These are phyloP conservation scores for Pherbina coryleti DNA, from an alignment of 2,888 invertebrate genomes.

Conservation along the genomic window DNA sequence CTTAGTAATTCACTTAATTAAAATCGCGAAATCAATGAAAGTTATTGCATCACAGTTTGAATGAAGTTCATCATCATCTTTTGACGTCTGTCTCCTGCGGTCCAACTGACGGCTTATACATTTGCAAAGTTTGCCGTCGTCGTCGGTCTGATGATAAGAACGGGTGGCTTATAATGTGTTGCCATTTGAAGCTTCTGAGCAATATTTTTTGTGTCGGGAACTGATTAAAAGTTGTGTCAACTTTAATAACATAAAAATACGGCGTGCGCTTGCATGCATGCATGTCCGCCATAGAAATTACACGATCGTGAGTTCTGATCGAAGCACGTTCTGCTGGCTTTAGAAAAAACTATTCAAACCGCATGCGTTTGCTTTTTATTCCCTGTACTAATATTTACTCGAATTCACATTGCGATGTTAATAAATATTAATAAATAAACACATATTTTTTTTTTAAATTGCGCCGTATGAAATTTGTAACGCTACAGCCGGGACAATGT, in stretches of 20 bases:
- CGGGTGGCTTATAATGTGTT: neutral
- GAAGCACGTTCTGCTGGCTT: neutral
- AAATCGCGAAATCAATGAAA: constrained; percentile 1
- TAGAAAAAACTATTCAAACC: neutral
- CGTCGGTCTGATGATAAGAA: neutral
- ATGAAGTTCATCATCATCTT: neutral
- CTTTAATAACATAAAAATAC: neutral
- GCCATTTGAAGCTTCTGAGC: neutral
- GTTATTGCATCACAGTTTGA: neutral
- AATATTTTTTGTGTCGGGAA: neutral
- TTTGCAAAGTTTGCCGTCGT: neutral
- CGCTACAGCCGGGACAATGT: neutral
- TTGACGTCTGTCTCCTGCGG: neutral
- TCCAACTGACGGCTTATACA: neutral
- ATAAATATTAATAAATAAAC: neutral
- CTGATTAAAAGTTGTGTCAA: neutral
- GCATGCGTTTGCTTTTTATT: constrained; percentile 4
- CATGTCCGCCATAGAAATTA: neutral
- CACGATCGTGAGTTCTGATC: constrained; percentile 13
- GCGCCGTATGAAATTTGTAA: neutral
- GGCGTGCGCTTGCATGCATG: neutral
- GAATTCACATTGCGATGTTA: neutral
- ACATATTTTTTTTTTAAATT: neutral
- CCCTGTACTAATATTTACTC: neutral
- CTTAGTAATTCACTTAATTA: neutral